phyloP scores from a whole-genome alignment of 1,140 invertebrate species.

The Halictus rubicundus region DNA sequence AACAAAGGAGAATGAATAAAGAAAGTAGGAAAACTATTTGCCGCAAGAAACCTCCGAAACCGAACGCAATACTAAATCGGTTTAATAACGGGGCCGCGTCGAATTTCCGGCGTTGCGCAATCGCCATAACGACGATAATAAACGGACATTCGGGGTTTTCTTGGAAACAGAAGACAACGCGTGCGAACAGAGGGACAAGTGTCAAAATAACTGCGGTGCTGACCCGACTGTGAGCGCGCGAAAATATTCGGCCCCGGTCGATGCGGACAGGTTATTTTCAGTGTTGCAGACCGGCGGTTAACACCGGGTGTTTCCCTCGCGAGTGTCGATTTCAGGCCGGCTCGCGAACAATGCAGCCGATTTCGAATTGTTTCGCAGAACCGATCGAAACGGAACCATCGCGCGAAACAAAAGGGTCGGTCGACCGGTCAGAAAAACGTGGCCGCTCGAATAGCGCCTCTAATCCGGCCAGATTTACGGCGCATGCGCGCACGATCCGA shows the following conservation, averaged over 20 bases:
- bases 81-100: too few relatives aligned
- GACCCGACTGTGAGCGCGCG: conserved; percentile 12
- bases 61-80: too few relatives aligned
- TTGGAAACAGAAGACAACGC: conserved; percentile 27
- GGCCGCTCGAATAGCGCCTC: neutral
- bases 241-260: conserved; percentile 20
- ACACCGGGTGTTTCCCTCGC: neutral
- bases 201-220: conserved; percentile 45
- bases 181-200: conserved; percentile 17
- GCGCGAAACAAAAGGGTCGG: neutral
- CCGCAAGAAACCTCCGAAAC: too few relatives aligned
- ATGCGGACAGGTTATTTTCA: conserved; percentile 23
- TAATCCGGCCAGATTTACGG: neutral
- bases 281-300: neutral
- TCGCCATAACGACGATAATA: conserved; percentile 27
- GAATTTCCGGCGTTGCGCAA: neutral
- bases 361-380: conserved; percentile 20
- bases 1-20: too few relatives aligned
- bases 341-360: neutral
- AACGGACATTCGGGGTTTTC: neutral
- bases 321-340: neutral
- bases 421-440: conserved; percentile 9
- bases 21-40: too few relatives aligned
- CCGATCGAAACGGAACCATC: neutral
- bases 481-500: neutral